Base-by-base conservation (phyloP, 2,797 vertebrate species). In the Muscicapa striata region DNA sequence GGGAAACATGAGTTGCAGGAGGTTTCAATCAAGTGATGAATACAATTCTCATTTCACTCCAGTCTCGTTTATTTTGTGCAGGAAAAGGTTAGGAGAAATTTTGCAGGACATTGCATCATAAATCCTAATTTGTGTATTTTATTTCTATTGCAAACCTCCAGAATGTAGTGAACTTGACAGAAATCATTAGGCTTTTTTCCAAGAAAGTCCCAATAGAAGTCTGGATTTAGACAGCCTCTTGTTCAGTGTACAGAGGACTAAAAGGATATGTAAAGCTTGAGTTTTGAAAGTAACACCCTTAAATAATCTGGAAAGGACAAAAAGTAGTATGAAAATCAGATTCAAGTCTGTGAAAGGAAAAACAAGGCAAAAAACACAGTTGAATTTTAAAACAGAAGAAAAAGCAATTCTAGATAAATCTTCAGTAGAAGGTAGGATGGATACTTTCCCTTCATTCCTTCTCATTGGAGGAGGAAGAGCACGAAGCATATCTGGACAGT, bases 31-130 rank as follows among this genome's bases (percentile, higher is more conserved):
- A 88, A 92, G 84, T 43, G 45, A 87, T 76, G 45, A 88, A 90
- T 73, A 15, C 19, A 66, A 64, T 84, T 89, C 91, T 90, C 1
- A 0, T 73, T 87, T 87, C 38, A 23, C 19, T 93, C 21, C 36
- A 46, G 45, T 73, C 76, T 84, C 2, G 0, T 81, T 93, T 87
- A 84, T 94, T 94, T 94, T 26, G 16, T 87, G 21, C 43, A 64
- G 63, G 67, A 57, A 94, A 92, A 95, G 24, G 9, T 90, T 90
- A 91, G 54, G 36, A 66, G 30, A 5, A 85, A 66, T 90, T 96
- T 87, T 91, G 32, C 17, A 82, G 59, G 36, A 72, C 17, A 23
- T 36, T 72, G 9, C 32, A 54, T 73, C 13, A 6, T 90, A 93
- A 94, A 84, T 94, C 72, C 36, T 84, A 63, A 80, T 69, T 87